Conservation (phyloP, 2,888 invertebrate species). For the Lasioglossum vierecki region DNA sequence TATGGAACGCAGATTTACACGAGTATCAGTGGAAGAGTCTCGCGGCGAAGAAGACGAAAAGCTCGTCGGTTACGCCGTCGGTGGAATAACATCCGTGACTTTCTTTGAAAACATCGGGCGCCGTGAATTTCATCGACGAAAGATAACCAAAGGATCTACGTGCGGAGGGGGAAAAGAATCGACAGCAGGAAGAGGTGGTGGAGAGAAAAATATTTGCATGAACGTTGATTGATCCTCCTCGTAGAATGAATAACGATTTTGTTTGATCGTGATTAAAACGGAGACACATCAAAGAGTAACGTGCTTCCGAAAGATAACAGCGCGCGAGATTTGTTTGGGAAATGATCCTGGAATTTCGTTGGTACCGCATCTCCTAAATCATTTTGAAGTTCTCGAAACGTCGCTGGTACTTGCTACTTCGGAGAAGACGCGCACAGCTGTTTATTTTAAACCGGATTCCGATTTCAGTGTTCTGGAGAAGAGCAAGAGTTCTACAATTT, state of each 20-base stretch:
- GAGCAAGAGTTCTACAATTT: neutral
- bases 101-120: conserved; percentile 5
- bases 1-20: neutral
- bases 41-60: neutral
- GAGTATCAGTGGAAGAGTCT: too few relatives aligned
- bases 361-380: neutral
- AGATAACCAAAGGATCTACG: neutral
- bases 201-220: conserved; percentile 10
- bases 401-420: neutral
- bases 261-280: conserved; percentile 3
- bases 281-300: neutral
- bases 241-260: neutral
- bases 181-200: neutral
- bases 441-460: neutral
- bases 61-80: neutral
- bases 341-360: neutral
- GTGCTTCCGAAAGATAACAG: neutral
- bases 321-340: neutral
- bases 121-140: neutral
- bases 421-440: neutral
- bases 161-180: neutral
- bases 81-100: conserved; percentile 7
- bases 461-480: neutral
- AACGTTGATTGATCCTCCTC: neutral
- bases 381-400: neutral